Conservation (phyloP, 2,113 vertebrate genomes). For the Mirza zaza region DNA sequence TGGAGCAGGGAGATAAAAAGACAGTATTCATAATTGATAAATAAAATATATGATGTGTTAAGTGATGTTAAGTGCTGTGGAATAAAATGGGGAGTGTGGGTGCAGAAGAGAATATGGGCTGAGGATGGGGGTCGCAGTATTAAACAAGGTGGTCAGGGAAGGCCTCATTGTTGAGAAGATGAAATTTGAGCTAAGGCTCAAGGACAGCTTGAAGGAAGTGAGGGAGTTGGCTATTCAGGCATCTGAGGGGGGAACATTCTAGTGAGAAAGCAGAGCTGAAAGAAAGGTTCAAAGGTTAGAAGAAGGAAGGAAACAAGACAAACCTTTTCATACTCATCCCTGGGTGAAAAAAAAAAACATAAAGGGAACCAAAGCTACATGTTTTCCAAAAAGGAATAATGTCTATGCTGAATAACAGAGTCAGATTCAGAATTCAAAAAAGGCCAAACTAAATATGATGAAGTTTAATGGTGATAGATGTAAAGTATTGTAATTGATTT, state of each 20-base stretch:
- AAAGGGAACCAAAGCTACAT: not conserved
- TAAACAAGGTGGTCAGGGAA: not conserved
- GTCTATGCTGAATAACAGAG: not conserved
- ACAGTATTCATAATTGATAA: not conserved
- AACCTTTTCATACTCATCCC: not conserved
- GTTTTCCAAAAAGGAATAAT: not conserved
- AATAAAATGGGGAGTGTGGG: not conserved
- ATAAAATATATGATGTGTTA: not conserved
- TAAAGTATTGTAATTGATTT: not conserved
- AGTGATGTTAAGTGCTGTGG: not conserved
- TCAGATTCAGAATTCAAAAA: conserved; percentile 1
- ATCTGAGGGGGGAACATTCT: not conserved
- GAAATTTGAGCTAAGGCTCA: not conserved
- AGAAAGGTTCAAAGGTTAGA: not conserved
- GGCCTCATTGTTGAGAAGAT: not conserved
- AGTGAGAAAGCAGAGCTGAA: not conserved
- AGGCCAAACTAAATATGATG: not conserved
- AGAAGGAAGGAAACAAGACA: not conserved
- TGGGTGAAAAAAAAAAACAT: not conserved
- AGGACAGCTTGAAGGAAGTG: not conserved
- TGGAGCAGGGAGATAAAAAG: not conserved
- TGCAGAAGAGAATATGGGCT: not conserved
- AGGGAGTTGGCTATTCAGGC: not conserved
- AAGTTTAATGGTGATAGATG: not conserved
- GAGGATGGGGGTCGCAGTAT: not conserved